Evolutionary conservation across 2,797 vertebrate genomes (phyloP).

Genomic region (Muscicapa comitata): DNA sequence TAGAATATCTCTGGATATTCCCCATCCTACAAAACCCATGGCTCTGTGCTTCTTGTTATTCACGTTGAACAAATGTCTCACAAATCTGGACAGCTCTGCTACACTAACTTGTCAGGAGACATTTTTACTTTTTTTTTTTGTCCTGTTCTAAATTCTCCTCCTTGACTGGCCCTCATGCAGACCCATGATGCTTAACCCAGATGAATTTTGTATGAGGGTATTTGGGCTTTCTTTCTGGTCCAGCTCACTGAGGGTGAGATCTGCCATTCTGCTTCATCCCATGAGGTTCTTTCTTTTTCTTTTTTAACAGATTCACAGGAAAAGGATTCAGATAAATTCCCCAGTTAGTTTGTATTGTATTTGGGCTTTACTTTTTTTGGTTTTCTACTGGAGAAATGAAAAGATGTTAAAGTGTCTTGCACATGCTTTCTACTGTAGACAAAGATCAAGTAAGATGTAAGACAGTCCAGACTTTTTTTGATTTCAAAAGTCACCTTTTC

Average conservation of each 20-base stretch:
- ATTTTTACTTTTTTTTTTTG: neutral
- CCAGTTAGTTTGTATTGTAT: neutral
- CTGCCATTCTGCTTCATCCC: neutral
- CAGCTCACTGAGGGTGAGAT: neutral
- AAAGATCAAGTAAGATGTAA: neutral
- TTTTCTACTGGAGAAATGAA: neutral
- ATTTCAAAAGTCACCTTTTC: neutral
- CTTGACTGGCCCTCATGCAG: neutral
- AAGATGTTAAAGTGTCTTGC: neutral
- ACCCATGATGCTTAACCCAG: neutral
- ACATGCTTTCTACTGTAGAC: neutral
- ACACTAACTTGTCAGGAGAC: neutral
- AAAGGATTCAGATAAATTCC: neutral
- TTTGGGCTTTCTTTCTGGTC: neutral
- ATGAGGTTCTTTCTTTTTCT: neutral
- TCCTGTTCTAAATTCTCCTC: neutral
- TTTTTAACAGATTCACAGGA: neutral
- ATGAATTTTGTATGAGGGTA: neutral
- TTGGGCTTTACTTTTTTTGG: neutral
- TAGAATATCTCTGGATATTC: neutral
- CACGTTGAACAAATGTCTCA: neutral
- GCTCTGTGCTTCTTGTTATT: neutral
- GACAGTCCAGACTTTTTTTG: neutral
- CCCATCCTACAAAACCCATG: neutral
- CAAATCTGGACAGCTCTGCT: neutral